These are phyloP conservation scores for Lepidiolamprologus cunningtoni DNA, from an alignment of 2,113 vertebrate genomes.

Conservation along the genomic window DNA sequence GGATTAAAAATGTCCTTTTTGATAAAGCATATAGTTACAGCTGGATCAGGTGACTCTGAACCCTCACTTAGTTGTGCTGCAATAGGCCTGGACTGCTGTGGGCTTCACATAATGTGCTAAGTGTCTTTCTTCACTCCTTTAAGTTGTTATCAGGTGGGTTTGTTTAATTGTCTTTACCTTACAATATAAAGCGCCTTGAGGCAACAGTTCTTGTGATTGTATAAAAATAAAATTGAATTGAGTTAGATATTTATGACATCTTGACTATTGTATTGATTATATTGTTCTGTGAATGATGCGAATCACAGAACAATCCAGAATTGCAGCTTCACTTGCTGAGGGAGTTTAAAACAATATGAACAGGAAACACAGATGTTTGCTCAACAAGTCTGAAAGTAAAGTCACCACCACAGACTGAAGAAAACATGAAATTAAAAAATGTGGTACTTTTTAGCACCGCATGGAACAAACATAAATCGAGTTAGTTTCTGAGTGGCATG, in stretches of 20 bases:
- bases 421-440: neutral
- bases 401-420: neutral
- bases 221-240: neutral
- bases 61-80: neutral
- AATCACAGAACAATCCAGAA: neutral
- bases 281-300: no score
- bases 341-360: neutral
- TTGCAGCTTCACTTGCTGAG: neutral
- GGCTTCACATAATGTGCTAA: neutral
- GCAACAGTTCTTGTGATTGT: neutral
- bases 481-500: neutral
- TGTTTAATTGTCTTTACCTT: neutral
- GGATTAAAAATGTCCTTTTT: neutral
- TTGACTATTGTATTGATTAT: neutral
- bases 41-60: neutral
- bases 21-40: neutral
- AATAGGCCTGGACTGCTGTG: neutral
- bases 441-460: neutral
- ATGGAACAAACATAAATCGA: neutral
- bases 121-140: neutral
- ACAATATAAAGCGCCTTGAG: neutral
- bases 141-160: neutral
- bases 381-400: neutral
- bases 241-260: neutral
- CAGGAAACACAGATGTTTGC: neutral